Evolutionary conservation across 2,888 invertebrate genomes (phyloP).

Genomic region (Drosophila atripex): DNA sequence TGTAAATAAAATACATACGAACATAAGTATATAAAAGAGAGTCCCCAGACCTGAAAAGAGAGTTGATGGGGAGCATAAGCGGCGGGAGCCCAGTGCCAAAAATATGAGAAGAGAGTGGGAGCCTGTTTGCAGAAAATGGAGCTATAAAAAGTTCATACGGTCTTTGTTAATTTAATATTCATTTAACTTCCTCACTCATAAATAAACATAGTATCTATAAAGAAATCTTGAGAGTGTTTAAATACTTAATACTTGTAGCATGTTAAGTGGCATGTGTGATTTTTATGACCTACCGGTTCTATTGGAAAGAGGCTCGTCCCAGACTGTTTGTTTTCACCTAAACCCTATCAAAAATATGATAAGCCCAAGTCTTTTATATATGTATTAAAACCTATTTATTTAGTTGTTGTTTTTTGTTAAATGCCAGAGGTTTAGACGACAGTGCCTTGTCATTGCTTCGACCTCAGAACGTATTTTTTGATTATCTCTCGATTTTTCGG

Average conservation of each 20-base stretch:
- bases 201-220: background rate
- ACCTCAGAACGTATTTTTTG: slow-evolving; percentile 42
- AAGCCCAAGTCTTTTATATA: background rate
- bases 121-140: background rate
- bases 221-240: background rate
- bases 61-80: slow-evolving; percentile 13
- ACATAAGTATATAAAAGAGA: slow-evolving; percentile 7
- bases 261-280: slow-evolving; percentile 13
- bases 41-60: background rate
- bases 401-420: background rate
- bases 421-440: background rate
- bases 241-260: background rate
- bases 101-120: background rate
- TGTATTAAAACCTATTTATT: background rate
- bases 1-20: slow-evolving; percentile 30
- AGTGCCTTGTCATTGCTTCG: slow-evolving; percentile 46
- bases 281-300: slow-evolving; percentile 17
- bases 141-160: background rate
- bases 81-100: background rate
- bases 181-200: background rate
- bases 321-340: slow-evolving; percentile 2
- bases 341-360: slow-evolving; percentile 18
- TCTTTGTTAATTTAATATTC: background rate
- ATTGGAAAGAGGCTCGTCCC: slow-evolving; percentile 27
- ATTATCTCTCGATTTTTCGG: slow-evolving; percentile 18